Base-by-base conservation (phyloP, 30 jellyfish, hydroid and myxozoan genomes). In the Turritopsis rubra region DNA sequence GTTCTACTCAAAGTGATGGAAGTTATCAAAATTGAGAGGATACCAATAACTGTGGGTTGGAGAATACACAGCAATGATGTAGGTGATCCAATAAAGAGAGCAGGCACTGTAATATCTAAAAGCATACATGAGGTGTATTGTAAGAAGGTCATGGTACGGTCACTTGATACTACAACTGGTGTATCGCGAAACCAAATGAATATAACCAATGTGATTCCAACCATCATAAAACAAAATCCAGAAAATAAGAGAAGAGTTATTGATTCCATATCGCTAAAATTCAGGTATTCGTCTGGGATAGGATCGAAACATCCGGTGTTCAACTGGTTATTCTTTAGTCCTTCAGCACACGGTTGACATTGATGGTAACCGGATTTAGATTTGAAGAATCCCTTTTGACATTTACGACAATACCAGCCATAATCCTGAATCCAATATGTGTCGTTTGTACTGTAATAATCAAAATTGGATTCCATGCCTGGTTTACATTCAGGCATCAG, bases 291-390 rank as follows among this genome's bases (percentile, higher is more conserved):
- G 28, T 68, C 77, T 68, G 9, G 77, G 19, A n/a, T n/a, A 68
- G 77, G 77, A 68, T 68, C 77, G 19, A 68, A 68, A 68, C 77
- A 68, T 5, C 60, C 60, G 60, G 60, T 41, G 13, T 41, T 41
- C 60, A 41, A 41, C 13, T 41, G 9, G 60, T 41, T 41, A 41
- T 13, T 41, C 60, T 3, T 5, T 41, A 41, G 13, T 3, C 60
- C 60, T 3, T 41, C 60, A 3, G 9, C 60, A 41, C 60, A 41
- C 13, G 60, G 60, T 41, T 41, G 60, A 41, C 60, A 41, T 13
- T 41, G 60, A 41, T 41, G 60, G 13, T 13, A 13, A 3, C 60
- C 60, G 13, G 60, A 41, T 5, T 41, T 13, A 41, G 13, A 41
- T 41, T 41, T 41, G 13, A 41, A 41, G 60, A 41, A 41, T 41